Conservation (phyloP, 2,888 invertebrate genomes). For the Amiota mariae region DNA sequence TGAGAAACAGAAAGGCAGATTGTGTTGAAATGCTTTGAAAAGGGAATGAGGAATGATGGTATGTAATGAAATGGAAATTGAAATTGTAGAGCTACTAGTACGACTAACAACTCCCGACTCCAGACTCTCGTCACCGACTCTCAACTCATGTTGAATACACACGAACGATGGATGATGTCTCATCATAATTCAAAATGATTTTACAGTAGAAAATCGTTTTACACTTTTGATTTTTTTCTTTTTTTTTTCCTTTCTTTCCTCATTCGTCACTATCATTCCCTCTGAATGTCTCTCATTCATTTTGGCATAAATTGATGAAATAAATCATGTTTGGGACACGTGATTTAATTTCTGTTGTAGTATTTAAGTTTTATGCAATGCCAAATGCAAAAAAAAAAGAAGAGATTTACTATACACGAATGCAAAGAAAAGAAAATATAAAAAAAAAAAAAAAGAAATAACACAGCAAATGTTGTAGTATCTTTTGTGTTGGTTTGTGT, state of each 20-base stretch:
- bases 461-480: slow-evolving; percentile 22
- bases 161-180: slow-evolving; percentile 41
- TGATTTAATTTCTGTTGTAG: slow-evolving; percentile 52
- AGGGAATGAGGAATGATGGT: background rate
- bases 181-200: slow-evolving; percentile 52
- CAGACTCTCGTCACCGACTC: too few species aligned
- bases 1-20: background rate
- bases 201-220: slow-evolving; percentile 51
- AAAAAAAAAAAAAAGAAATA: slow-evolving; percentile 38
- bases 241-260: too few species aligned
- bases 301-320: slow-evolving; percentile 61
- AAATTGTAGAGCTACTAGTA: background rate
- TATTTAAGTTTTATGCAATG: background rate
- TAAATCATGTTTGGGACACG: slow-evolving; percentile 65
- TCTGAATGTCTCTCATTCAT: background rate
- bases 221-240: slow-evolving; percentile 35
- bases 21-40: background rate
- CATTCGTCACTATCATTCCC: background rate
- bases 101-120: too few species aligned
- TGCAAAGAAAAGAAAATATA: background rate
- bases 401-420: background rate
- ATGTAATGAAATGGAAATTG: background rate
- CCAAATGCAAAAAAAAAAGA: background rate
- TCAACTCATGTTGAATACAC: background rate
- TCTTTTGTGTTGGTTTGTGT: slow-evolving; percentile 9